Evolutionary conservation across 2,113 vertebrate genomes (phyloP), one percentile per base, ranked within the genome.

Genomic region (Rhinoderma darwinii): DNA sequence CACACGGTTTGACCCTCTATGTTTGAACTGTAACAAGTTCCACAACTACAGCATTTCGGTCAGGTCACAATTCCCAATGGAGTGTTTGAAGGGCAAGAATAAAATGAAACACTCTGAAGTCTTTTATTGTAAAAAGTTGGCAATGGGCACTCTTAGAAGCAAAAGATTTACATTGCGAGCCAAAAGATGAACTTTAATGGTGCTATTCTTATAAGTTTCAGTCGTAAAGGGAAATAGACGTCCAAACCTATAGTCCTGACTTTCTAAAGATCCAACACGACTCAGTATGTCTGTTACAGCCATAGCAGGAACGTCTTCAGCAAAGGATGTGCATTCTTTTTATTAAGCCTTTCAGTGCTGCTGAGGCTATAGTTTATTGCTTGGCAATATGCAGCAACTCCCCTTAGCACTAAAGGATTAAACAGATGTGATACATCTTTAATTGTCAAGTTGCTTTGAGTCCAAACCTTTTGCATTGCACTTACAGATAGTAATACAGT

Each of bases 81-180:
- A 76, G 73, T 85, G 73, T 85, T 85, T 85, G 84, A 85, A 85
- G 73, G 73, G 84, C 84, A 85, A 77, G 84, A 85, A 77, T 75
- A 47, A 85, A 85, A 85, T 82, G 2, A 77, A 76, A 85, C 27
- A 77, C 22, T 43, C 47, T 74, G 68, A 84, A 75, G 83, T 63
- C 84, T 77, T 85, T 85, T 61, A 77, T 47, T 77, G 74, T 77
- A 44, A 43, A 75, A 85, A 75, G 84, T 59, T 85, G 84, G 37
- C 73, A 78, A 85, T 66, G 84, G 73, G 35, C 44, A 84, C 43
- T 73, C 51, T 76, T 76, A 76, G 83, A 85, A 85, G 54, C 73
- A 66, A 85, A 84, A 84, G 83, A 84, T 84, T 84, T 84, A 75
- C 72, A 77, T 84, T 84, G 20, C 17, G 41, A 84, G 72, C 54